Evolutionary conservation across 1,140 invertebrate species (phyloP), one percentile per base, ranked within the genome.

Genomic region (Sarcophaga bullata): DNA sequence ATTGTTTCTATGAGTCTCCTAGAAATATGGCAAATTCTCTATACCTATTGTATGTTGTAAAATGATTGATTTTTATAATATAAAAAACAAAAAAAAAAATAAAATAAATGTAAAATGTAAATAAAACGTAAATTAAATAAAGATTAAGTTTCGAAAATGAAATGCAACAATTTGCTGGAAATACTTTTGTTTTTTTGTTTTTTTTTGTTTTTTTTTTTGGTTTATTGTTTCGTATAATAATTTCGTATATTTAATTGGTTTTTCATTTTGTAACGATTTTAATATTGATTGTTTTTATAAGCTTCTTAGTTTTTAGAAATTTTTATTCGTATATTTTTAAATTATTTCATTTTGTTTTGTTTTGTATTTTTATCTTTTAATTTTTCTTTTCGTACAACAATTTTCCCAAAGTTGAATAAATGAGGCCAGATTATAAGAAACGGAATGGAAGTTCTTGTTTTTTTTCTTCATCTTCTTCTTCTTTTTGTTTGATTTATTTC

Each of bases 201-300:
- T 13, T 52, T 17, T 80, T 78, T 82, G 48, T 78, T 80, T 73
- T 48, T 80, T 86, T 87, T 88, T 86, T 83, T 88, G 86, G 52
- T 80, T 37, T 80, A 80, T 52, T 54, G 17, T 37, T 13, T 62
- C 46, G 11, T 80, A 37, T 76, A 47, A 48, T 48, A 46, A 11
- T 76, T 48, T 11, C 4, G 9, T 80, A 6, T 47, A 15, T 62
- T 62, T 54, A 46, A 37, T 62, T 37, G 37, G 17, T 80, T 37
- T 80, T 37, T 80, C 46, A 62, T 47, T 80, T 37, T 85, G 80
- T 80, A 75, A 80, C 87, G 86, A 89, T 89, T 87, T 88, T 83
- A 89, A 89, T 86, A 89, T 85, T 89, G 88, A 89, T 89, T 89
- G 88, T 89, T 86, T 89, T 88, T 86, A 85, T 89, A 89, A 89